Base-by-base conservation (phyloP, 2,113 vertebrate species). In the Dipodomys ordii region DNA sequence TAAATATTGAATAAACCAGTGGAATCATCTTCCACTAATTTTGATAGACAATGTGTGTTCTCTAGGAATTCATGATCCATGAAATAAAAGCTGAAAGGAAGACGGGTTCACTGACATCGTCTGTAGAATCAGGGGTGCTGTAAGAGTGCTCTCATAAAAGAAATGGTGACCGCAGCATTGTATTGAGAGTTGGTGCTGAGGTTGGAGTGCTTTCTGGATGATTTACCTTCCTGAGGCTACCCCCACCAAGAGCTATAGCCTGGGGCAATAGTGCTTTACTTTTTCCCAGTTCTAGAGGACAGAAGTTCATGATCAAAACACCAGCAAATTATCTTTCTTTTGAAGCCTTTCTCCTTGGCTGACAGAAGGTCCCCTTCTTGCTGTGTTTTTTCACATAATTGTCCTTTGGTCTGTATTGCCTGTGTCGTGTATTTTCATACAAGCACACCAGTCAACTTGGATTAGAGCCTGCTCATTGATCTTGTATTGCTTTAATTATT, bases 131-230 rank as follows among this genome's bases (percentile, higher is more conserved):
- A 79, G 65, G 3, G 1, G 1, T 1, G 1, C 7, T 12, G 7
- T 20, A 18, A 44, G 15, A 27, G 1, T 27, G 2, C 7, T 35
- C 4, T 91, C 2, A 46, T 5, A 7, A 19, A 49, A 39, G 15
- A 23, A 30, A 0, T 27, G 15, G 2, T 16, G 2, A 65, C 10
- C 1, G 2, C 2, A 18, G 1, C 27, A 65, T 4, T 27, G 3
- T 7, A 0, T 4, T 13, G 23, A 23, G 12, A 49, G 9, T 3
- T 32, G 0, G 4, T 57, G 32, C 53, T 57, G 53, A 57, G 53
- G 53, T 57, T 57, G 53, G 53, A 18, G 13, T 57, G 53, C 53
- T 57, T 57, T 13, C 18, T 57, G 53, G 15, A 18, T 57, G 16
- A 57, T 16, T 57, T 57, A 57, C 11, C 53, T 57, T 60, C 35